Percentiles rank a stretch among this genome's conserved stretches.
Conservation (phyloP, 2,797 vertebrate species). For the Chaetodon trifasciatus region DNA sequence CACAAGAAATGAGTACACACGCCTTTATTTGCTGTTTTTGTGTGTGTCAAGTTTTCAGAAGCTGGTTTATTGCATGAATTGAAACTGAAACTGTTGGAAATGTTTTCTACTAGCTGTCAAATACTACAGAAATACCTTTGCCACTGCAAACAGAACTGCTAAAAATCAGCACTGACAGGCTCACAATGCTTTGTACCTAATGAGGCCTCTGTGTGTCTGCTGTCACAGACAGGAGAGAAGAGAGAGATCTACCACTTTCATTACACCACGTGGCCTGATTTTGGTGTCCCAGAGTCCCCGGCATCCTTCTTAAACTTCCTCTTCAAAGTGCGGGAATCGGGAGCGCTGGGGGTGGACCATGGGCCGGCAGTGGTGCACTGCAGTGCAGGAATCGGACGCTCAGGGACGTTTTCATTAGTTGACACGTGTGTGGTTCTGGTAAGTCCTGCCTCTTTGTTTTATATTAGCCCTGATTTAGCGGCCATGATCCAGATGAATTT, state of each 20-base stretch:
- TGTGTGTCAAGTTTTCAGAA: background rate
- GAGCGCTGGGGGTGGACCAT: slow-evolving; percentile 86
- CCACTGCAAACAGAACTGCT: background rate
- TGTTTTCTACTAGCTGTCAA: slow-evolving; percentile 6
- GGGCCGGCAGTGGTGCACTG: slow-evolving; percentile 97
- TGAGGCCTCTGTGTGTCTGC: slow-evolving; percentile 5
- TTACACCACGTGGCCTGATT: slow-evolving; percentile 99
- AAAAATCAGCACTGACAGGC: background rate
- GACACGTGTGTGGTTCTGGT: slow-evolving; percentile 97
- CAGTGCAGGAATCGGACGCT: slow-evolving; percentile 96
- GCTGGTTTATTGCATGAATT: slow-evolving; percentile 2
- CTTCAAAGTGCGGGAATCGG: slow-evolving; percentile 96
- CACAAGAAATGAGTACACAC: background rate
- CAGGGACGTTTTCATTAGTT: slow-evolving; percentile 96
- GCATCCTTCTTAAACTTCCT: slow-evolving; percentile 99
- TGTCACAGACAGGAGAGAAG: slow-evolving; percentile 90
- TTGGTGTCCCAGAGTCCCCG: slow-evolving; percentile 97
- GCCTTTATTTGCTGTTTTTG: background rate
- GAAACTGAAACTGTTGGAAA: slow-evolving; percentile 40
- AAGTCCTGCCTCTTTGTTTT: slow-evolving; percentile 63
- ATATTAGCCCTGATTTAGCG: background rate
- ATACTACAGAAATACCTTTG: background rate
- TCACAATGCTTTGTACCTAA: background rate
- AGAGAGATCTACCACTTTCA: slow-evolving; percentile 97
- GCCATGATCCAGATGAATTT: background rate